Percentiles rank a stretch among this genome's conserved stretches.
Conservation (phyloP, 2,888 invertebrate species). For the Lepidocyrtinus sp. region DNA sequence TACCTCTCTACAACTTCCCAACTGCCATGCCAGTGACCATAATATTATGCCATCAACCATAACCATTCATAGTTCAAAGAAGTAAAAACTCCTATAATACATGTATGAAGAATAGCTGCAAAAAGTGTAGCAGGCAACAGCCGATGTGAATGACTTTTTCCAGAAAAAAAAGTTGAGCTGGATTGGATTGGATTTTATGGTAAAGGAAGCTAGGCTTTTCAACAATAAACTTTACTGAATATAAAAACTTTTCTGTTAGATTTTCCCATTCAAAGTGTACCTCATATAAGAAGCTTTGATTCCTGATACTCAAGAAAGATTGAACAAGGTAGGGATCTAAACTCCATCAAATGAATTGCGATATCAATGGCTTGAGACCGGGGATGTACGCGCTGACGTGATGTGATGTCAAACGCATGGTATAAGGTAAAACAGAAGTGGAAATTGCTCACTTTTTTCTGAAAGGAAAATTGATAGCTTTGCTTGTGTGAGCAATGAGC, state of each 20-base stretch:
- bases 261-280: not conserved
- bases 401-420: too few relatives aligned
- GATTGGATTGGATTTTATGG: not conserved
- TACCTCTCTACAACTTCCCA: not conserved
- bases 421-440: too few relatives aligned
- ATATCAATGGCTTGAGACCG: too few relatives aligned
- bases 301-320: not conserved
- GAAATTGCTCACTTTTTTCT: too few relatives aligned
- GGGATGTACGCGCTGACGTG: too few relatives aligned
- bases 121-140: not conserved
- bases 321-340: not conserved
- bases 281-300: not conserved
- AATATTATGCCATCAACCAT: slow-evolving; percentile 42
- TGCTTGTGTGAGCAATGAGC: not conserved
- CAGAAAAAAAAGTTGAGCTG: slow-evolving; percentile 14
- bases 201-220: slow-evolving; percentile 37
- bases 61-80: slow-evolving; percentile 12
- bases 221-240: not conserved
- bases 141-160: slow-evolving; percentile 40
- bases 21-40: slow-evolving; percentile 29
- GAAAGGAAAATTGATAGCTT: not conserved
- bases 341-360: not conserved
- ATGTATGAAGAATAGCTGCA: too few relatives aligned
- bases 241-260: not conserved
- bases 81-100: too few relatives aligned